Conservation (phyloP, 2,113 vertebrate genomes). For the Suricata suricatta region DNA sequence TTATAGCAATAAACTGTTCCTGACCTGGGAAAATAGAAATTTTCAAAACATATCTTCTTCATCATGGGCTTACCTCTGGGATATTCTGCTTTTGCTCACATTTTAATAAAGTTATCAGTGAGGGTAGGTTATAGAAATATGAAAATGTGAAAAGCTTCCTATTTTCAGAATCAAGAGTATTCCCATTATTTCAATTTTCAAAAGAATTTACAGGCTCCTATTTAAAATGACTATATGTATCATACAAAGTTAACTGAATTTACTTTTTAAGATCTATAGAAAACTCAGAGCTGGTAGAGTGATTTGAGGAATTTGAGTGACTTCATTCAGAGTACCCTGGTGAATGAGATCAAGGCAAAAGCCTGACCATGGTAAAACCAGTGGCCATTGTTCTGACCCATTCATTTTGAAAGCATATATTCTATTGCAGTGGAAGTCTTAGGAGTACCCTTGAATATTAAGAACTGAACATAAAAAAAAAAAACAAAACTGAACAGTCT, state of each 20-base stretch:
- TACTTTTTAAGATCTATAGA: not conserved
- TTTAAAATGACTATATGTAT: not conserved
- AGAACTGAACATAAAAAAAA: not conserved
- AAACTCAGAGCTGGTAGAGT: not conserved
- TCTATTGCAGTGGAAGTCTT: not conserved
- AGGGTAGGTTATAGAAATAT: not conserved
- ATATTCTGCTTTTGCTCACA: not conserved
- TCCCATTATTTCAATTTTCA: not conserved
- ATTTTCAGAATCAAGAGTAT: not conserved
- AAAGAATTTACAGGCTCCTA: not conserved
- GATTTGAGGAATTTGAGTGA: not conserved
- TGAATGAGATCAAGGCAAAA: slow-evolving; percentile 26
- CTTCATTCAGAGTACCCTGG: not conserved
- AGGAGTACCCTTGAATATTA: not conserved
- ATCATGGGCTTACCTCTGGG: not conserved
- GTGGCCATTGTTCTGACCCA: not conserved
- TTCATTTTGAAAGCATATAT: not conserved
- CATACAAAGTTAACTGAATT: not conserved
- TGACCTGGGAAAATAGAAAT: slow-evolving; percentile 29
- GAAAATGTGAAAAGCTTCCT: not conserved
- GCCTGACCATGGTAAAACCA: not conserved
- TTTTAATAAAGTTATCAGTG: slow-evolving; percentile 27
- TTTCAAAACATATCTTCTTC: not conserved
- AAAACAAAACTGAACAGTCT: not conserved
- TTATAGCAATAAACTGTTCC: not conserved